A percentile compares a stretch with the other conserved stretches of the same genome.
Evolutionary conservation across 2,797 vertebrate genomes (phyloP).

Genomic region (Arvicola amphibius): DNA sequence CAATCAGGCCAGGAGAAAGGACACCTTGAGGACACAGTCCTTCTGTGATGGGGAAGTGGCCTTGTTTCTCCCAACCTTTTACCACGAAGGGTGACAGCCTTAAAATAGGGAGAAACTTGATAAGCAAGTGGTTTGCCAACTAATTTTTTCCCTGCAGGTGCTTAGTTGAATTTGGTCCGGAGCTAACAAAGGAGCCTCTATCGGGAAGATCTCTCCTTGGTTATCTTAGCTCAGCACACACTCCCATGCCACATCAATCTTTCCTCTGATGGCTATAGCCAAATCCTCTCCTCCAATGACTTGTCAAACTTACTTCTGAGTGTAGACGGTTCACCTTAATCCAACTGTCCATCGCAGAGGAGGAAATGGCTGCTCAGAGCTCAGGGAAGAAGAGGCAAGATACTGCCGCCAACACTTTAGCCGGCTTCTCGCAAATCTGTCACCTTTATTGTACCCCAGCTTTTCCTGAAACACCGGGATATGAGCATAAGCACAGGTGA

Average conservation of each 20-base stretch:
- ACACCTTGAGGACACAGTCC: background rate
- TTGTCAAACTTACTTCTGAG: conserved; percentile 39
- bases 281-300: conserved; percentile 55
- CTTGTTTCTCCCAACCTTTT: background rate
- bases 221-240: background rate
- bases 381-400: background rate
- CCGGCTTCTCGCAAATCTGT: background rate
- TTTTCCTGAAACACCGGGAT: background rate
- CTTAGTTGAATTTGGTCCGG: conserved; percentile 40
- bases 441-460: background rate
- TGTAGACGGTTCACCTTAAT: conserved; percentile 67
- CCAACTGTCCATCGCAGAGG: conserved; percentile 69
- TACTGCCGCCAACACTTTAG: background rate
- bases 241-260: conserved; percentile 42
- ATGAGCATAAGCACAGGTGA: background rate
- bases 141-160: conserved; percentile 61
- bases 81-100: conserved; percentile 48
- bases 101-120: conserved; percentile 64
- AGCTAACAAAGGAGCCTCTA: conserved; percentile 58
- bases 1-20: conserved; percentile 25
- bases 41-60: conserved; percentile 6
- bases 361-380: background rate
- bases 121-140: conserved; percentile 64
- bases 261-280: conserved; percentile 59
- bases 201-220: conserved; percentile 60